Percentiles rank a stretch among this genome's conserved stretches.
phyloP scores from a whole-genome alignment of 2,113 vertebrate genomes.

The Xiphophorus maculatus region DNA sequence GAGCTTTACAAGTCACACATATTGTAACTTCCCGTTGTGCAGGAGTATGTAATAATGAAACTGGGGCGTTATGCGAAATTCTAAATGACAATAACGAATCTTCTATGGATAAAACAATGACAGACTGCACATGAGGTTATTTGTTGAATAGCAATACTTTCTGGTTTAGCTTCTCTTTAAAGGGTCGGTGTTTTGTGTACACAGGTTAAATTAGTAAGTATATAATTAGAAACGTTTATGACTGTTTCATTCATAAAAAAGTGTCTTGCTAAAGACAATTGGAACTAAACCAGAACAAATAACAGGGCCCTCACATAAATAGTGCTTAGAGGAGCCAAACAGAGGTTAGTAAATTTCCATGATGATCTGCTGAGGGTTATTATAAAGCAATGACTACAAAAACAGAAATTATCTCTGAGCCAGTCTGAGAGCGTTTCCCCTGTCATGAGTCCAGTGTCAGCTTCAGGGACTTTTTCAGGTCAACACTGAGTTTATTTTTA shows the following conservation, averaged over 20 bases:
- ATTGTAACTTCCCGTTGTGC: not conserved
- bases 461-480: slow-evolving; percentile 55
- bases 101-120: too few species aligned
- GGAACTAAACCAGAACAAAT: not conserved
- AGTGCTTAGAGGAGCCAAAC: slow-evolving; percentile 4
- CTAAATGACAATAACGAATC: not conserved
- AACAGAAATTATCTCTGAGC: slow-evolving; percentile 36
- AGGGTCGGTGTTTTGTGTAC: too few species aligned
- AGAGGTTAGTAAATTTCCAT: slow-evolving; percentile 9
- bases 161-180: too few species aligned
- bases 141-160: too few species aligned
- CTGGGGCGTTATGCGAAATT: not conserved
- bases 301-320: not conserved
- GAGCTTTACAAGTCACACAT: not conserved
- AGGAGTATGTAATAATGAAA: not conserved
- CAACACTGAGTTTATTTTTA: slow-evolving; percentile 63
- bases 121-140: too few species aligned
- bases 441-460: slow-evolving; percentile 29
- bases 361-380: slow-evolving; percentile 3
- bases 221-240: not conserved
- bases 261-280: not conserved
- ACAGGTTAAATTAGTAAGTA: not conserved
- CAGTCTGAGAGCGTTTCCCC: slow-evolving; percentile 10
- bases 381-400: slow-evolving; percentile 14
- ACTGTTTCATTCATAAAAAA: not conserved